These are phyloP conservation scores for Mythimna loreyi DNA, from an alignment of 2,888 invertebrate species.

Conservation along the genomic window DNA sequence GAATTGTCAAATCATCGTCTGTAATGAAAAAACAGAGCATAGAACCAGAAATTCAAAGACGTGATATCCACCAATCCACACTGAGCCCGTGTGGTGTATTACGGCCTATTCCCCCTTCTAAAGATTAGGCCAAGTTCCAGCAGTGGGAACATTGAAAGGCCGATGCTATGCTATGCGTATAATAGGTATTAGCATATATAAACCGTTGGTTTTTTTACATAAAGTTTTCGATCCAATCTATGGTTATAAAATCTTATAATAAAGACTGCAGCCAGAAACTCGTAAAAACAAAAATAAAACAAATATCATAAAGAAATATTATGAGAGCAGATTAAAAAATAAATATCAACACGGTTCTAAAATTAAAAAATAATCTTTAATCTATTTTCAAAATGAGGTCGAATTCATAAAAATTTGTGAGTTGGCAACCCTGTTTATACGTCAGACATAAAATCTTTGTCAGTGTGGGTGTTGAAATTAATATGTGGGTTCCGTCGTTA, in stretches of 20 bases:
- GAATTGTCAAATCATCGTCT: too few species aligned
- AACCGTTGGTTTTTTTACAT: too few species aligned
- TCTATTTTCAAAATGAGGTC: conserved; percentile 54
- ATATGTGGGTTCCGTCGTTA: conserved; percentile 44
- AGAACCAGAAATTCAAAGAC: too few species aligned
- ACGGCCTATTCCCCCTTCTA: too few species aligned
- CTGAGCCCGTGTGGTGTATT: too few species aligned
- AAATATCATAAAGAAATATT: conserved; percentile 35
- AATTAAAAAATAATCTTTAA: conserved; percentile 22
- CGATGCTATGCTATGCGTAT: too few species aligned
- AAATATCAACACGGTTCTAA: conserved; percentile 31
- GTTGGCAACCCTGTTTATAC: conserved; percentile 56
- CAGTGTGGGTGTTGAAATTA: conserved; percentile 52
- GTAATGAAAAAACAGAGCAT: too few species aligned
- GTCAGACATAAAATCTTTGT: conserved; percentile 38
- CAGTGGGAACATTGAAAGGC: too few species aligned
- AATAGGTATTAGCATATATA: too few species aligned
- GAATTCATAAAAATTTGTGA: conserved; percentile 48
- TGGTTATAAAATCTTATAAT: conserved; percentile 12
- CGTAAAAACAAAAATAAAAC: conserved; percentile 30
- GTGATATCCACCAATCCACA: too few species aligned
- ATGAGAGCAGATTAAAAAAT: conserved; percentile 39
- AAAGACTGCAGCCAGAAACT: conserved; percentile 18
- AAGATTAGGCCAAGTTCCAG: too few species aligned
- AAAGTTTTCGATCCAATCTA: background rate